These are phyloP conservation scores for Percina caprodes DNA, from an alignment of 2,113 vertebrate species.

Conservation along the genomic window DNA sequence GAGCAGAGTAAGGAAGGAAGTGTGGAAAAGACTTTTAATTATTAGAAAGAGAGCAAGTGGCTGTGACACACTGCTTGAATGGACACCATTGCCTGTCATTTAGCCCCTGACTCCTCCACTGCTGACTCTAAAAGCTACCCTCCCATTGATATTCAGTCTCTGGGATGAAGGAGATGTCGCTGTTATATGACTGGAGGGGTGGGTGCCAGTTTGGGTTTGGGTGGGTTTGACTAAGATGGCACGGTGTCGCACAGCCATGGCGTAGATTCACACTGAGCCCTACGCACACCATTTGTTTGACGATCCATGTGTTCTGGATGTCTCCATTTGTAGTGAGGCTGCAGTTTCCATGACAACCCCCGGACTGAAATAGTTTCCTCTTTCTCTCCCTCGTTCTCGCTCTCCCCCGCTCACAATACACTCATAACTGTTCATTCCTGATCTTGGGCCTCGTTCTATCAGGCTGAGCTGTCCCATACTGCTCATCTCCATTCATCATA, in stretches of 20 bases:
- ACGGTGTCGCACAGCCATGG: conserved; percentile 55
- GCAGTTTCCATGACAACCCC: conserved; percentile 87
- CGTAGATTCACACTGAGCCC: conserved; percentile 61
- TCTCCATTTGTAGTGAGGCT: conserved; percentile 86
- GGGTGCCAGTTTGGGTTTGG: conserved; percentile 32
- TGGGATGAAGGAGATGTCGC: conserved; percentile 53
- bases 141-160: conserved; percentile 71
- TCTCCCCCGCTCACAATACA: conserved; percentile 47
- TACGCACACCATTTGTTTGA: conserved; percentile 75
- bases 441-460: conserved; percentile 63
- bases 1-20: conserved; percentile 38
- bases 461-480: conserved; percentile 63
- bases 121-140: conserved; percentile 30
- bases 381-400: conserved; percentile 32
- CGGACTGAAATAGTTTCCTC: conserved; percentile 83
- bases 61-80: conserved; percentile 65
- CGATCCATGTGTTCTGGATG: conserved; percentile 81
- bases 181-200: conserved; percentile 44
- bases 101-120: conserved; percentile 59
- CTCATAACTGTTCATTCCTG: conserved; percentile 73
- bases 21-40: conserved; percentile 72
- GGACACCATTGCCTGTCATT: conserved; percentile 70
- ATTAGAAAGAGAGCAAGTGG: conserved; percentile 61
- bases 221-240: conserved; percentile 57
- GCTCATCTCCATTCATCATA: conserved; percentile 68